Base-by-base conservation (phyloP, 2,888 invertebrate genomes). In the Lycophotia porphyrea region DNA sequence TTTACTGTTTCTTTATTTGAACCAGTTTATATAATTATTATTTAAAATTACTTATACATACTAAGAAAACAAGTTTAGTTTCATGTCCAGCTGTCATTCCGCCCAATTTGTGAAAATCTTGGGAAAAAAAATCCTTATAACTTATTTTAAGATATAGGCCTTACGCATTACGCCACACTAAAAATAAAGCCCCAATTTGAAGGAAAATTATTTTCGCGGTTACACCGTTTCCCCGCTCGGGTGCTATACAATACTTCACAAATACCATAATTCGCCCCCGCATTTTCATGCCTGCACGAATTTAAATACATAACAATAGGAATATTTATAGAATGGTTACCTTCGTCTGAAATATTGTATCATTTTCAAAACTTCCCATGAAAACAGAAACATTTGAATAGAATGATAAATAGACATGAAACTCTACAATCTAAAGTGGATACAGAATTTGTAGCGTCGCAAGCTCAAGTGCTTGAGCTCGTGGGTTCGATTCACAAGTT, bases 1-100 rank as follows among this genome's bases (percentile, higher is more conserved):
- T 81, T 47, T 42, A 52, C 24, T 3, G 24, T 39, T 49, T 68
- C 69, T 71, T 80, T 81, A 83, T 79, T 71, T 21, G 24, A 76
- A 55, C 5, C 21, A 64, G 52, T 55, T 72, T 31, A 27, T 44
- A 7, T 67, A 47, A 58, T 36, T 82, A 27, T 44, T 44, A 3
- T 27, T 36, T 18, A 0, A 44, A 39, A 55, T n/a, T 44, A 67
- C 21, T 21, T 31, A 44, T 47, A n/a, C 7, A 18, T 13, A 2
- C 3, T n/a, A n/a, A 18, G 21, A 64, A 9, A 0, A 27, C 27
- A 34, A 39, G 13, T 15, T 44, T 34, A 34, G 13, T 47, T 47
- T 47, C 39, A 27, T 44, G 27, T 36, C 8, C 3, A 55, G 36
- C 27, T 44, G n/a, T 42, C 49, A 31, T 42, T 21, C 4, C 42